Base-by-base conservation (phyloP, 2,797 vertebrate genomes). In the Mormyrops boulengeri region DNA sequence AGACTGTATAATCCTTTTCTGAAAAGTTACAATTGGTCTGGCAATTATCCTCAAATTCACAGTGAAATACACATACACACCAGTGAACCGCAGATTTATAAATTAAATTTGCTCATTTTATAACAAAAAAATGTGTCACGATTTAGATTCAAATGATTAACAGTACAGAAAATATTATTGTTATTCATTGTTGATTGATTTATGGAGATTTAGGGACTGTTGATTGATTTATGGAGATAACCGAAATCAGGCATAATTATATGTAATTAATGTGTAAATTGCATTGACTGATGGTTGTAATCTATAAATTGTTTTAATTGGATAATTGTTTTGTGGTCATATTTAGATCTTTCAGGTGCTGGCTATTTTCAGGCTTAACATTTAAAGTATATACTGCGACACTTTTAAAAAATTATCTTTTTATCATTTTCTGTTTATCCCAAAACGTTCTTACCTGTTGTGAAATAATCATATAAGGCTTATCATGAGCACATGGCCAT, bases 1-100 rank as follows among this genome's bases (percentile, higher is more conserved):
- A 92, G 94, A 94, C 89, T 49, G 93, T 93, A 93, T 95, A 94
- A 95, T 95, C 95, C 95, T 94, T 95, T 95, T 94, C 94, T 47
- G 44, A 66, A 62, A 47, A 88, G 55, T 62, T 69, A 55, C 50
- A 86, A 86, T 53, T 26, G 85, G 50, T 55, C 50, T 53, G 30
- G 50, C 85, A 26, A 53, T 86, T 53, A 86, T 55, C 49, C 49
- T 26, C n/a, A 88, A 19, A 88, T n/a, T n/a, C 87, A 62, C 41
- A 22, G n/a, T 1, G 17, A 66, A 44, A 66, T n/a, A 62, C 87
- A 88, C 66, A 88, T 2, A 47, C 88, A 88, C 88, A 89, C 30
- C 38, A 30, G 41, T 19, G 47, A 47, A 50, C 38, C 26, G 5
- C n/a, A 44, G 8, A 49, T 53, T 34, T 69, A 47, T n/a, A 44